Base-by-base conservation (phyloP, 2,797 vertebrate genomes). In the Cirrhinus mrigala region DNA sequence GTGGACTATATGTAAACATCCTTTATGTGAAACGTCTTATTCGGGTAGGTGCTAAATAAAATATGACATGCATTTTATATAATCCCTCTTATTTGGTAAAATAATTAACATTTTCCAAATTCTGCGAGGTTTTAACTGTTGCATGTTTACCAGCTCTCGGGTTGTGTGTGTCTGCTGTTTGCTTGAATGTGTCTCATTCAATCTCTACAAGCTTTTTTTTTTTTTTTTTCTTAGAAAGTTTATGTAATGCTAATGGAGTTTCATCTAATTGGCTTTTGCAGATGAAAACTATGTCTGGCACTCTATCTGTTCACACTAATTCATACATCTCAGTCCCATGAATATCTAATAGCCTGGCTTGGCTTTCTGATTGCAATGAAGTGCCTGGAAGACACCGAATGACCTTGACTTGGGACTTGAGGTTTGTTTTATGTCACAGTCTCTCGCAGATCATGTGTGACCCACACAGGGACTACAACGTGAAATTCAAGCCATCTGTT, bases 401-500 rank as follows among this genome's bases (percentile, higher is more conserved):
- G 84, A 79, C 69, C 84, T 85, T 85, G 77, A 79, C 68, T 27
- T 64, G 52, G 29, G 69, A 60, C 69, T 80, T n/a, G 68, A 37
- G 77, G 15, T 80, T 80, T 84, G 46, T 56, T 84, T 84, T 64
- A 80, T 85, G 52, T 37, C 76, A 71, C 20, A 73, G 66, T 33
- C 76, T 71, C 83, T 60, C 52, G 10, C 83, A 85, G 84, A 73
- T 85, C 84, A 62, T 50, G 78, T 80, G 77, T 80, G 56, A 73
- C 29, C 75, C 75, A 52, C 76, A 85, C 20, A 48, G 75, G 76
- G 56, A 73, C 77, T 58, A 62, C 27, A 33, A 85, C 46, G 66
- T 2, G 7, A 80, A 62, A 80, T 44, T 18, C 44, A 33, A 80
- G 77, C 84, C 77, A 85, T 85, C 84, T 85, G 77, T 80, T 79